Evolutionary conservation across 2,888 invertebrate genomes (phyloP), one percentile per base, ranked within the genome.

Genomic region (Enchytraeus crypticus): DNA sequence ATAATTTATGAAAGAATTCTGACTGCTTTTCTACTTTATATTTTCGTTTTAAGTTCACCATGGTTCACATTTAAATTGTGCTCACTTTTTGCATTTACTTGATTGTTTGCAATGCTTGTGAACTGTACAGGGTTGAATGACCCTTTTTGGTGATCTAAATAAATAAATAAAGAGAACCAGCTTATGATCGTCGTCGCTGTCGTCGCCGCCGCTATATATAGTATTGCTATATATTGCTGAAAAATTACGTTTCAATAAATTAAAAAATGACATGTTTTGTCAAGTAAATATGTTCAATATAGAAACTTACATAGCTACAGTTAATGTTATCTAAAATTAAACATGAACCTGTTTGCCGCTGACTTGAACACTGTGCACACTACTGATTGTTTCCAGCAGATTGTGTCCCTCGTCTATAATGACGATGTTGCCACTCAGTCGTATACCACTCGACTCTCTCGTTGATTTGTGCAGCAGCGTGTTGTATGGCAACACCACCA

Each of bases 351-450:
- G 88, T 68, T 82, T 81, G 0, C 84, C 83, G 0, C 82, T 84
- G 18, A 95, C 81, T 46, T 87, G 86, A 0, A 86, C 84, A 63
- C 89, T 88, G 74, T 96, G 86, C 71, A 95, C 89, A 72, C 87
- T 87, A 64, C 88, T 87, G 67, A 97, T 85, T 0, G 93, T 89
- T 64, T 95, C 91, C 11, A 95, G 81, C 1, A 98, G 83, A 77
- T 97, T 98, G 72, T 98, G 98, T 0, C 97, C 97, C 79, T 98
- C 98, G 75, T 98, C 98, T 23, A 84, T 78, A 62, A 98, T 88
- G 0, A 98, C 82, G 30, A 95, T 81, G 73, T 88, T 89, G 33
- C 71, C 77, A 27, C 86, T 84, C 27, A 89, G 75, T 59, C 84
- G 81, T 60, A 90, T 84, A 58, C 87, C 87, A 74, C 84, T 85